Percentiles rank a stretch among this genome's conserved stretches.
Conservation (phyloP, 2,797 vertebrate genomes). For the Enteromius fasciolatus region DNA sequence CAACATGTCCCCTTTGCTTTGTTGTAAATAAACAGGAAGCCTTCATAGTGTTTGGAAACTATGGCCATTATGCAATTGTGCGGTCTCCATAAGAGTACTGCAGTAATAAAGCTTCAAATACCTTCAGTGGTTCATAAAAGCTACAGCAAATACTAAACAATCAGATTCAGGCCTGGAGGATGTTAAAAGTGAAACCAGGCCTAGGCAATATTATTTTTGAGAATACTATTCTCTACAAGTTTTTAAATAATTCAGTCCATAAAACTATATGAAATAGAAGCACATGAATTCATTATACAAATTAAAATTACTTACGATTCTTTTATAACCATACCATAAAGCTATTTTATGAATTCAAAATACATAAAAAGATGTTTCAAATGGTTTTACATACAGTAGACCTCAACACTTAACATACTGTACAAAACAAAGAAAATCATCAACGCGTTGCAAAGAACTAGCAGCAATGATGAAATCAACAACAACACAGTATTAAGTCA, state of each 20-base stretch:
- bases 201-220: neutral
- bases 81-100: neutral
- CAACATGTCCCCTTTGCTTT: constrained; percentile 67
- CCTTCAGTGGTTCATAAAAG: neutral
- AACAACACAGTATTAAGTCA: neutral
- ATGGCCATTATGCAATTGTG: constrained; percentile 37
- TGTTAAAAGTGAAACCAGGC: neutral
- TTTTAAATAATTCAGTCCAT: neutral
- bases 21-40: constrained; percentile 76
- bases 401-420: neutral
- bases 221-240: neutral
- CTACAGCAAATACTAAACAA: neutral
- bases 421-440: neutral
- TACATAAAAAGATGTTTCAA: neutral
- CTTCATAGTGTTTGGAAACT: constrained; percentile 67
- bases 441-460: neutral
- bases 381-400: neutral
- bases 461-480: neutral
- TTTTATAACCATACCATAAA: neutral
- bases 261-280: neutral
- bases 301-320: no score
- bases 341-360: neutral
- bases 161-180: neutral
- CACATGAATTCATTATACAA: neutral
- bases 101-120: neutral